Evolutionary conservation across 92 coral and sea anemone species (phyloP).

Genomic region (Palythoa grandiflora): DNA sequence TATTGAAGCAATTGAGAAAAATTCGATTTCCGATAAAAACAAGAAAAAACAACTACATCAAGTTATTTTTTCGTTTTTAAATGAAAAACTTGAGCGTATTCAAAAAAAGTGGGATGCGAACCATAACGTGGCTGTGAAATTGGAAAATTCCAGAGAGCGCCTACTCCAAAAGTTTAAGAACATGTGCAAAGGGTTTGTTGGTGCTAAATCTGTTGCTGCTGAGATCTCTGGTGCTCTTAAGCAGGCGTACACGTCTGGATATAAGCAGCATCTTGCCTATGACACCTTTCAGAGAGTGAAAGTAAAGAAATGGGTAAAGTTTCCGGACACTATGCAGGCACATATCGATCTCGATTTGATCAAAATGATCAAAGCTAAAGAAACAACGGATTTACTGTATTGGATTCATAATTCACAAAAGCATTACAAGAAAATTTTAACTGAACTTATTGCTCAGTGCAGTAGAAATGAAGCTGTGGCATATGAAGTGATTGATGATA

Average conservation of each 20-base stretch:
- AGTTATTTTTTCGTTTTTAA: neutral
- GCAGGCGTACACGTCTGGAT: neutral
- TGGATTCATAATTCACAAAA: neutral
- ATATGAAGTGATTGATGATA: neutral
- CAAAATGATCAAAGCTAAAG: neutral
- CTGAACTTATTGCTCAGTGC: neutral
- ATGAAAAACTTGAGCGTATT: neutral
- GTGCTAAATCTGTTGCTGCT: constrained; percentile 9
- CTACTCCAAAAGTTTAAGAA: constrained; percentile 6
- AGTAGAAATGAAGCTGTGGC: neutral
- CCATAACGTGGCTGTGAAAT: constrained; percentile 10
- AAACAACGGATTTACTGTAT: neutral
- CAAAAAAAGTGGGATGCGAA: constrained; percentile 4
- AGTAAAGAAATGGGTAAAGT: neutral
- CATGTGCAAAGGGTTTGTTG: constrained; percentile 18
- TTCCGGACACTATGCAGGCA: constrained; percentile 4
- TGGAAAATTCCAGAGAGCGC: constrained; percentile 16
- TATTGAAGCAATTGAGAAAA: neutral
- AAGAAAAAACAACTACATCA: constrained; percentile 6
- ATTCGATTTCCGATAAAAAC: neutral
- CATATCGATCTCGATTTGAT: constrained; percentile 16
- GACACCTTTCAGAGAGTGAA: neutral
- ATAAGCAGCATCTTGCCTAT: neutral
- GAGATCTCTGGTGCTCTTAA: constrained; percentile 20
- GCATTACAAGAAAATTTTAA: constrained; percentile 6